Evolutionary conservation across 2,888 invertebrate genomes (phyloP).

Genomic region (Hypomecis punctinalis): DNA sequence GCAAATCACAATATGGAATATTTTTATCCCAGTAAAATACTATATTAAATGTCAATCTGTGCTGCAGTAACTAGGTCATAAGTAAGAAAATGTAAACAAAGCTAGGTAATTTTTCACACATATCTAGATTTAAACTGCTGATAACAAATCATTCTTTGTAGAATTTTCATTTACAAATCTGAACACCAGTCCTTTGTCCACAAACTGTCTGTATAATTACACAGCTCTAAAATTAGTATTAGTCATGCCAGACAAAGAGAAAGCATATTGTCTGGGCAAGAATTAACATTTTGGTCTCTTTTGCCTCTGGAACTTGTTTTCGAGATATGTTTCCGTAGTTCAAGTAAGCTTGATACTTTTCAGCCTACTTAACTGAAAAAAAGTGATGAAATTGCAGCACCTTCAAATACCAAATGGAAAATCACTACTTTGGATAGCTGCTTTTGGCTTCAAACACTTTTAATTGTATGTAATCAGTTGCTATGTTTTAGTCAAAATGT

Average conservation of each 20-base stretch:
- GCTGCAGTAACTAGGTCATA: neutral
- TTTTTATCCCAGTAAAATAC: no score
- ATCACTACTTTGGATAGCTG: no score
- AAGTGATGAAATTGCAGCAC: no score
- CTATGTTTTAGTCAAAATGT: no score
- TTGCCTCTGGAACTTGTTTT: neutral
- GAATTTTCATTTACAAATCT: slow-evolving; percentile 5
- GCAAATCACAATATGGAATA: no score
- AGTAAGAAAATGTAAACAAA: neutral
- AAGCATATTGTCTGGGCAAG: slow-evolving; percentile 18
- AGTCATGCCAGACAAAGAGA: slow-evolving; percentile 24
- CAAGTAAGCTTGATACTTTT: no score
- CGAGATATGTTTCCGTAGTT: neutral
- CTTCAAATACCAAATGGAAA: no score
- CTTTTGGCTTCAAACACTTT: no score
- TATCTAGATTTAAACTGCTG: neutral
- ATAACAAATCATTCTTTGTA: neutral
- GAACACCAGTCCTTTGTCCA: slow-evolving; percentile 19
- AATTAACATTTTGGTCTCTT: neutral
- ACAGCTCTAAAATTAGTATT: slow-evolving; percentile 24
- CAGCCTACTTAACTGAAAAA: no score
- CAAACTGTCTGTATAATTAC: slow-evolving; percentile 5
- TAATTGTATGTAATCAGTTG: no score
- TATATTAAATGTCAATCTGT: neutral
- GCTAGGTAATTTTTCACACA: neutral